Base-by-base conservation (phyloP, 2,888 invertebrate species). In the Leptopilina syphax region DNA sequence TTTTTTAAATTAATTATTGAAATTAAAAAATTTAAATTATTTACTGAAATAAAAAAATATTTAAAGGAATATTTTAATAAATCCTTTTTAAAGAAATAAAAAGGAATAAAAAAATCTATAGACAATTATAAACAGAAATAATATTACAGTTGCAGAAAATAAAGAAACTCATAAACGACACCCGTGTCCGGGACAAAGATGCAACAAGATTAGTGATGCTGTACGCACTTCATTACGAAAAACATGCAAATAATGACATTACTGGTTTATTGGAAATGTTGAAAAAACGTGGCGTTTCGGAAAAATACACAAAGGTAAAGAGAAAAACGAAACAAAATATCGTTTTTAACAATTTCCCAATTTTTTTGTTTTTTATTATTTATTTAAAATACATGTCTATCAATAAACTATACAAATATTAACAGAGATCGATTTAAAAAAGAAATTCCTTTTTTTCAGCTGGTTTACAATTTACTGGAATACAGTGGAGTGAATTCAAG, bases 161-260 rank as follows among this genome's bases (percentile, higher is more conserved):
- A 1, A 96, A 96, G 86, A 94, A 95, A 85, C 93, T 99, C 9
- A 92, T 99, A n/a, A 95, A 96, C 90, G 95, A 96, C 57, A 94
- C 95, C 80, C 93, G 95, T 12, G 93, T 95, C 12, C 94, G 96
- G 12, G 94, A 96, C 85, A 93, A 95, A 78, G 99, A 99, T 93
- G 96, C 97, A 0, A 94, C 96, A 0, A 95, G 97, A 85, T 93
- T 99, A 78, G 98, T 99, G 0, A 96, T 98, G 92, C 92, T 99
- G 47, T 99, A 99, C 93, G 97, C 97, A 0, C 93, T 99, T 27
- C 95, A 98, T 50, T 99, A 99, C 92, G 98, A 98, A 92, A 96
- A 96, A 85, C 96, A 98, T 92, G 95, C 96, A 77, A 97, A 95
- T 91, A 97, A 97, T 92, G 97, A 96, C 87, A 95, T 97, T 34